Conservation (phyloP, 2,113 vertebrate genomes). For the Scytalopus superciliaris region DNA sequence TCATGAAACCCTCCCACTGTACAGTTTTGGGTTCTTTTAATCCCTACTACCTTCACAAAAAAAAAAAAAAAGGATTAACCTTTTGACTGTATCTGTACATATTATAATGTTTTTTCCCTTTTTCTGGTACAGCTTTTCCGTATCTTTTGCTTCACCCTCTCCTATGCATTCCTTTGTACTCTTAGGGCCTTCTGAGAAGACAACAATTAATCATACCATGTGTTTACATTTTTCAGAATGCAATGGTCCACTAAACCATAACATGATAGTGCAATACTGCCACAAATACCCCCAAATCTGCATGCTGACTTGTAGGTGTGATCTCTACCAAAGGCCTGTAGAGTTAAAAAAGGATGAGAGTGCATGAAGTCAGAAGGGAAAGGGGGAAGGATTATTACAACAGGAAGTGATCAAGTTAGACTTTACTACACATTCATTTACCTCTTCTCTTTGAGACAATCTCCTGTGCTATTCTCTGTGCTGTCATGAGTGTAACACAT, state of each 20-base stretch:
- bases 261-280: background rate
- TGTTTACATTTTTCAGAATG: background rate
- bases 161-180: background rate
- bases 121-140: background rate
- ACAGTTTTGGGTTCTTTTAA: background rate
- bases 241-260: background rate
- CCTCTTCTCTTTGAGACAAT: background rate
- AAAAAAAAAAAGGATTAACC: background rate
- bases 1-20: background rate
- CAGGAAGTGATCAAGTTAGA: background rate
- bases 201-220: accelerated
- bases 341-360: background rate
- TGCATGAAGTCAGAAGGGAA: background rate
- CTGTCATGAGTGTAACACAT: background rate
- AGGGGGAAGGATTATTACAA: background rate
- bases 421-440: background rate
- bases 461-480: background rate
- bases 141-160: background rate
- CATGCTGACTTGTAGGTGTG: accelerated
- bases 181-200: background rate
- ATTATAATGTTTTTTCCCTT: background rate
- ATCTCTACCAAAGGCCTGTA: background rate
- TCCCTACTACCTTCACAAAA: background rate
- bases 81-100: background rate
- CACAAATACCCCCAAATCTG: background rate